Percentiles rank a stretch among this genome's conserved stretches.
phyloP scores from a whole-genome alignment of 2,113 vertebrate species.

The Prunella fulvescens region DNA sequence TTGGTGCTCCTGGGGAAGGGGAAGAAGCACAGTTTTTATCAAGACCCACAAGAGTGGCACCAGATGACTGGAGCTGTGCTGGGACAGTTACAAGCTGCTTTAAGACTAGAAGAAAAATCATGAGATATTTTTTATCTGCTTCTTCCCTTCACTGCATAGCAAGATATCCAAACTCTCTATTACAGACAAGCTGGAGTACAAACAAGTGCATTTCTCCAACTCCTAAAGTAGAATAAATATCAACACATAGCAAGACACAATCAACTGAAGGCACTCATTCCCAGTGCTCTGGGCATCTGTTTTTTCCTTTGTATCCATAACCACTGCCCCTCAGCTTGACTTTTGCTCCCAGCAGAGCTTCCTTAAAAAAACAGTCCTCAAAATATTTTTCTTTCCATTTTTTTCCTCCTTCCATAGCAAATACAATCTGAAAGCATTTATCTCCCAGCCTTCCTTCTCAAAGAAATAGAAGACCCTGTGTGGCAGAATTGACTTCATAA shows the following conservation, averaged over 20 bases:
- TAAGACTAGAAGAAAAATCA: neutral
- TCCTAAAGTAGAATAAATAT: neutral
- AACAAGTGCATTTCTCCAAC: neutral
- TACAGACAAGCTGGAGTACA: neutral
- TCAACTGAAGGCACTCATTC: neutral
- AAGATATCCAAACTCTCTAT: neutral
- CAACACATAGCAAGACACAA: neutral
- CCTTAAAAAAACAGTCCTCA: neutral
- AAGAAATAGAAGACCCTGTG: neutral
- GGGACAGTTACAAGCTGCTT: neutral
- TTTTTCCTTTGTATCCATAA: neutral
- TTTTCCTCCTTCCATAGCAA: neutral
- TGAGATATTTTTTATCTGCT: neutral
- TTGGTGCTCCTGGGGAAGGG: neutral
- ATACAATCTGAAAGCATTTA: neutral
- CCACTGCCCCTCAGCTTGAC: neutral
- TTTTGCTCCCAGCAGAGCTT: neutral
- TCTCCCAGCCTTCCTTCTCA: neutral
- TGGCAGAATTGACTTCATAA: neutral
- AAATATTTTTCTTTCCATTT: neutral
- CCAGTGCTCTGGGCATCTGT: neutral
- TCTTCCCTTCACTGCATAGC: neutral
- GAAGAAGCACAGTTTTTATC: neutral
- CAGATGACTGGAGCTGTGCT: neutral
- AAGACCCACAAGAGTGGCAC: neutral